A percentile compares a stretch with the other conserved stretches of the same genome.
These are phyloP conservation scores for Drosophila erecta DNA, from an alignment of 1,140 invertebrate genomes.

Conservation along the genomic window DNA sequence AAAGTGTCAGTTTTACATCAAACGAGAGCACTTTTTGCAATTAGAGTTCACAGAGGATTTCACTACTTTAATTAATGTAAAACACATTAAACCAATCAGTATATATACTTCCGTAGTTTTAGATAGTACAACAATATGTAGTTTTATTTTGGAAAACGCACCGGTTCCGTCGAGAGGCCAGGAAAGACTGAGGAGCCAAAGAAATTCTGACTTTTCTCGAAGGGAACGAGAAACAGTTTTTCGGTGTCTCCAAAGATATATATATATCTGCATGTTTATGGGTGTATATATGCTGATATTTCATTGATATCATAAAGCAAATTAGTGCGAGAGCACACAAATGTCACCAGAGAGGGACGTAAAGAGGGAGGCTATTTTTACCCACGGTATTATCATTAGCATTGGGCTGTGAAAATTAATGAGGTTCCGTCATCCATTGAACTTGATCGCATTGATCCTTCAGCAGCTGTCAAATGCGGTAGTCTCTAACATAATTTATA, in stretches of 20 bases:
- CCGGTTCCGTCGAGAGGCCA: conserved; percentile 66
- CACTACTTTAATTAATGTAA: background rate
- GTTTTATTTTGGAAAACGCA: conserved; percentile 44
- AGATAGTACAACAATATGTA: conserved; percentile 1
- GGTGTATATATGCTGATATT: conserved; percentile 57
- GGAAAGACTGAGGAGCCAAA: conserved; percentile 64
- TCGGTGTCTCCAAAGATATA: conserved; percentile 55
- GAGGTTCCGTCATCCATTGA: conserved; percentile 48
- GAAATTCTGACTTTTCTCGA: conserved; percentile 37
- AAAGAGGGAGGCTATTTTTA: conserved; percentile 32
- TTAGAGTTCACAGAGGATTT: background rate
- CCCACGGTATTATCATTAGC: conserved; percentile 42
- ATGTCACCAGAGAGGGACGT: conserved; percentile 37
- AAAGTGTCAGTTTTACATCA: conserved; percentile 17
- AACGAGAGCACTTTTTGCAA: conserved; percentile 8
- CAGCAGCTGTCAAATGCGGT: conserved; percentile 44
- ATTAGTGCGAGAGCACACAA: conserved; percentile 69
- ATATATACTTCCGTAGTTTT: conserved; percentile 7
- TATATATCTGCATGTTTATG: conserved; percentile 44
- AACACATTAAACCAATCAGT: background rate
- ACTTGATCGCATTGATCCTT: conserved; percentile 59
- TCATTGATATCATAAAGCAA: conserved; percentile 77
- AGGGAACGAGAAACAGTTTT: conserved; percentile 54
- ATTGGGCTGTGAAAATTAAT: conserved; percentile 35
- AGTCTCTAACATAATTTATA: conserved; percentile 11